Evolutionary conservation across 2,797 vertebrate genomes (phyloP).

Genomic region (Alectoris magna): DNA sequence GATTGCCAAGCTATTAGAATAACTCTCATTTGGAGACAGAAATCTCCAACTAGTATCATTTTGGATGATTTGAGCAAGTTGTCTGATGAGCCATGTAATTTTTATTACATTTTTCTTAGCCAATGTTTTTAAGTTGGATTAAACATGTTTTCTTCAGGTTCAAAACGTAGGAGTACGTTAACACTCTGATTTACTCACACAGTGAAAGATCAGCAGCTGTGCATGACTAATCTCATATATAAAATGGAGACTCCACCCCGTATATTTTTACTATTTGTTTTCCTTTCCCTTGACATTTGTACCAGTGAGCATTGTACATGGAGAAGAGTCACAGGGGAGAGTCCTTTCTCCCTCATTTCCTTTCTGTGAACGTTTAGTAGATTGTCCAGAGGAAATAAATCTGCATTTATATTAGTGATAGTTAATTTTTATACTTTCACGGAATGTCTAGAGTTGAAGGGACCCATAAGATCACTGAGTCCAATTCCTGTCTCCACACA

Average conservation of each 20-base stretch:
- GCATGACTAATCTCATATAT: neutral
- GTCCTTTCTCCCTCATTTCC: neutral
- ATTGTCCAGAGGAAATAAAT: neutral
- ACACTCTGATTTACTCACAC: neutral
- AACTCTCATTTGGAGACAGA: neutral
- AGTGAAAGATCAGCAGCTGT: neutral
- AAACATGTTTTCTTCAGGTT: neutral
- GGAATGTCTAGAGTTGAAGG: too few species aligned
- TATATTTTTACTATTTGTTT: slow-evolving; percentile 12
- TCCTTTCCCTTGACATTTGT: slow-evolving; percentile 26
- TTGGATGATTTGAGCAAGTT: neutral
- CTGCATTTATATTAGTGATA: neutral
- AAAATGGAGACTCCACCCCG: neutral
- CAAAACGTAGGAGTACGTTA: neutral
- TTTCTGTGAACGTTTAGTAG: neutral
- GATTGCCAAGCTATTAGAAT: neutral
- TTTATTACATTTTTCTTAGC: neutral
- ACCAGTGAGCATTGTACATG: neutral
- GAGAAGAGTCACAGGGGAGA: neutral
- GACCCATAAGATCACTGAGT: too few species aligned
- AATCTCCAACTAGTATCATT: neutral
- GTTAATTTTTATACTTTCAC: neutral
- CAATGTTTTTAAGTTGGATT: neutral
- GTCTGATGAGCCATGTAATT: neutral
- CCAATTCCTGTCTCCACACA: too few species aligned